Evolutionary conservation across 35 echinoderm and acorn worm species (phyloP).

Genomic region (Ptychodera flava): DNA sequence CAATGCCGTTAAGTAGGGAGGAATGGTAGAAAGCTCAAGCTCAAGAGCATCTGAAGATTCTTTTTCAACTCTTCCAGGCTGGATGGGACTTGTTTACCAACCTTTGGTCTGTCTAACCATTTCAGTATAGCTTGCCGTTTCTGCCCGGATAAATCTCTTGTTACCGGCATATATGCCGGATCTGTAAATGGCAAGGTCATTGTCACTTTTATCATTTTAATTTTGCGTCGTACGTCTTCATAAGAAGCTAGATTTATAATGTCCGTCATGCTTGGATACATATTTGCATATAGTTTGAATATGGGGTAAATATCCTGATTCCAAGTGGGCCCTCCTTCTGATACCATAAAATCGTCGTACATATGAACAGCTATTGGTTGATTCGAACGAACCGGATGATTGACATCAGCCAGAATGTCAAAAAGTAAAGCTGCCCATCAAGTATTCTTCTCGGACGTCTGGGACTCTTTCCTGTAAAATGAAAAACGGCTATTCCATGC

Average conservation of each 20-base stretch:
- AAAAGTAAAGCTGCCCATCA: not conserved
- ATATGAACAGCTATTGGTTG: not conserved
- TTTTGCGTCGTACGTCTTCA: not conserved
- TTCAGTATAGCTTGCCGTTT: not conserved
- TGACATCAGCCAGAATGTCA: not conserved
- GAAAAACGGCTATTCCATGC: not conserved
- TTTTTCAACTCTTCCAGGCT: not conserved
- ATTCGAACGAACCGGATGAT: not conserved
- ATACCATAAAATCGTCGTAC: not conserved
- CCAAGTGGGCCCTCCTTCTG: not conserved
- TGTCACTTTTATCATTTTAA: not conserved
- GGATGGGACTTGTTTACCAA: not conserved
- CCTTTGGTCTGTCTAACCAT: not conserved
- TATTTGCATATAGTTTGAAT: not conserved
- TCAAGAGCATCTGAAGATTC: not conserved
- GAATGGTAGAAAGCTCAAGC: not conserved
- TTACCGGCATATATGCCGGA: not conserved
- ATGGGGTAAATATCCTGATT: not conserved
- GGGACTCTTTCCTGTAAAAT: not conserved
- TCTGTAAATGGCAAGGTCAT: not conserved
- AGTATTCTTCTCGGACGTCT: not conserved
- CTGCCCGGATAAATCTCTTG: not conserved
- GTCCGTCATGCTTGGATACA: not conserved
- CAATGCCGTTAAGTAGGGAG: not conserved
- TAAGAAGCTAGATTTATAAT: not conserved